These are phyloP conservation scores for Eristalinus sepulchralis DNA, from an alignment of 2,888 invertebrate genomes.

Conservation along the genomic window DNA sequence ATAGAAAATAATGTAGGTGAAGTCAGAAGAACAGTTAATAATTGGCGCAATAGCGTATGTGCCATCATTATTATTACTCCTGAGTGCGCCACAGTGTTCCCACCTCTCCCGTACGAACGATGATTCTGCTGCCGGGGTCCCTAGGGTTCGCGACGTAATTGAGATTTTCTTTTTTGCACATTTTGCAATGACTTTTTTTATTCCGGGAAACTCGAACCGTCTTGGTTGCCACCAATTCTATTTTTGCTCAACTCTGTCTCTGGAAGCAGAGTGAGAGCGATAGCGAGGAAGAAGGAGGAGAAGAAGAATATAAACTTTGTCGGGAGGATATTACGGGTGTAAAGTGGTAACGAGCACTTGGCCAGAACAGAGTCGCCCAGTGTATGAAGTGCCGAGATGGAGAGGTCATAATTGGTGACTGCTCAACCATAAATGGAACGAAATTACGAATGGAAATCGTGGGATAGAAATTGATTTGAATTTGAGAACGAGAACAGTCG, in stretches of 20 bases:
- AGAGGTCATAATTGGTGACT: constrained; percentile 65
- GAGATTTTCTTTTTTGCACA: constrained; percentile 23
- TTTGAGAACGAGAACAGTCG: constrained; percentile 48
- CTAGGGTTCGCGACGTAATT: constrained; percentile 50
- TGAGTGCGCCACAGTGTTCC: constrained; percentile 14
- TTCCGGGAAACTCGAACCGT: constrained; percentile 38
- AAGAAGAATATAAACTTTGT: constrained; percentile 16
- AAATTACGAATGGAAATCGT: constrained; percentile 63
- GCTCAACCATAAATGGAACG: constrained; percentile 62
- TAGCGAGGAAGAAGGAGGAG: background rate
- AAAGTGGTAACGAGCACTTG: constrained; percentile 59
- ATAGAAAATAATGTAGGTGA: constrained; percentile 72
- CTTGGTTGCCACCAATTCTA: background rate
- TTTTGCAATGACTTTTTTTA: constrained; percentile 27
- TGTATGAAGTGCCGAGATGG: constrained; percentile 21
- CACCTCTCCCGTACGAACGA: constrained; percentile 7
- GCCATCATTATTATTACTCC: constrained; percentile 52
- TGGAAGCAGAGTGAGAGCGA: no score
- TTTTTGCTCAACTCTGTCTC: background rate
- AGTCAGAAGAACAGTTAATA: constrained; percentile 67
- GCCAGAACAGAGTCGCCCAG: constrained; percentile 10
- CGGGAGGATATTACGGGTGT: constrained; percentile 32
- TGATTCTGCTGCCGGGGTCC: constrained; percentile 45
- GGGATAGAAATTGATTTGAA: constrained; percentile 63
- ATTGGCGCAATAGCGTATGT: constrained; percentile 61